These are phyloP conservation scores for Galendromus occidentalis DNA, from an alignment of 1,140 invertebrate species.

Conservation along the genomic window DNA sequence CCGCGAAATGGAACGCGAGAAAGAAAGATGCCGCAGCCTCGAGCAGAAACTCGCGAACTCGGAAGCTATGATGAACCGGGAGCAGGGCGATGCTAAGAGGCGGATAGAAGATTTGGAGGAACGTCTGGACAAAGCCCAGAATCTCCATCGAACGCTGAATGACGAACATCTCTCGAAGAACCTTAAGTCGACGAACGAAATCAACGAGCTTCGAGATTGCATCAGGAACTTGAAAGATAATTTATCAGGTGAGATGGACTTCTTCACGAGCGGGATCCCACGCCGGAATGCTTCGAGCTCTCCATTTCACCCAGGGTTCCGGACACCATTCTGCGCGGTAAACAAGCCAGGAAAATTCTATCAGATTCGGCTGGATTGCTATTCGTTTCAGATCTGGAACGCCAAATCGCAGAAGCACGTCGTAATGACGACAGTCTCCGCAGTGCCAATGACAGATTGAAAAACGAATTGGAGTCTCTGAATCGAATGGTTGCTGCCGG, in stretches of 20 bases:
- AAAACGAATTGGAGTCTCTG: not conserved
- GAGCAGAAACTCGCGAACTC: not conserved
- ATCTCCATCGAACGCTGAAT: not conserved
- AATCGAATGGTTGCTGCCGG: not conserved
- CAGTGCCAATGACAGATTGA: not conserved
- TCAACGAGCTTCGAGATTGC: conserved; percentile 18
- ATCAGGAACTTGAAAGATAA: conserved; percentile 15
- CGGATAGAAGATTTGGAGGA: conserved; percentile 15
- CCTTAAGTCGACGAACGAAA: not conserved
- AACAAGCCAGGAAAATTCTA: too few relatives aligned
- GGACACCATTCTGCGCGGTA: too few relatives aligned
- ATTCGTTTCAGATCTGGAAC: not conserved
- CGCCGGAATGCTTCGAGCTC: too few relatives aligned
- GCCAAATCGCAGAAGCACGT: not conserved
- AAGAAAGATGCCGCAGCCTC: not conserved
- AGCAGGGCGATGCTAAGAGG: conserved; percentile 10
- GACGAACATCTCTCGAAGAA: not conserved
- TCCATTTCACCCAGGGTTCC: too few relatives aligned
- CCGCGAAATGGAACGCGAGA: not conserved
- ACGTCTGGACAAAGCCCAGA: conserved; percentile 13
- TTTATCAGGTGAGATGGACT: not conserved
- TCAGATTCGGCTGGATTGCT: too few relatives aligned
- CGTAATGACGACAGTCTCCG: not conserved
- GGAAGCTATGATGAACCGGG: conserved; percentile 7
- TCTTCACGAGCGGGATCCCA: too few relatives aligned